Base-by-base conservation (phyloP, 2,113 vertebrate genomes). In the Ageneiosus marmoratus region DNA sequence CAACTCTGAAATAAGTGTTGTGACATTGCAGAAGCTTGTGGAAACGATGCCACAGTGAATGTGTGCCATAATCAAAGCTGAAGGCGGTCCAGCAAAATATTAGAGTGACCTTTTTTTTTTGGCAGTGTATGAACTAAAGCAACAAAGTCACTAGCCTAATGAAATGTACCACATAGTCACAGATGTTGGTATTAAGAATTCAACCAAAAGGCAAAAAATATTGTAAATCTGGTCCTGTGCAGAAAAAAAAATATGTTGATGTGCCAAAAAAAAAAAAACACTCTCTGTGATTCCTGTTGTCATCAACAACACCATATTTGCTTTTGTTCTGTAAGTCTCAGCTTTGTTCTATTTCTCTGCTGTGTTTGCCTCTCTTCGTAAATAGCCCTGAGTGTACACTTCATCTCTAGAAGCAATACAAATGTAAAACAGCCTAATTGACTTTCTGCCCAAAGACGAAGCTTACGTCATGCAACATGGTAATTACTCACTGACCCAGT, bases 401-500 rank as follows among this genome's bases (percentile, higher is more conserved):
- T 69, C 62, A 62, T 62, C 27, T 62, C 69, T 46, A 56, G 46
- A 34, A 75, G 46, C 72, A 63, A 60, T 73, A 60, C 48, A 34
- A 75, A 37, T 82, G 44, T 41, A 62, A 75, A 75, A 75, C 70
- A 50, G 56, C 44, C 29, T 82, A 69, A 75, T 75, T 82, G 80
- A 82, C 56, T 82, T 62, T 63, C 27, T 48, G 46, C 56, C 46
- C 55, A 75, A 60, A 62, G 80, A 60, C 55, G 5, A 74, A 29
- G 80, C 55, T 62, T 16, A 46, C 44, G 29, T 27, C 44, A n/a
- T 4, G 11, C 56, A 55, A 34, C 67, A 48, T 60, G 10, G 69
- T 62, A 62, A 82, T 74, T 75, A 75, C 80, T 75, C 58, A 50
- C 70, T 82, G 70, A 37, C 55, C 80, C 80, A 74, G 15, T 50